Evolutionary conservation across 2,888 invertebrate species (phyloP).

Genomic region (Cinara cedri): DNA sequence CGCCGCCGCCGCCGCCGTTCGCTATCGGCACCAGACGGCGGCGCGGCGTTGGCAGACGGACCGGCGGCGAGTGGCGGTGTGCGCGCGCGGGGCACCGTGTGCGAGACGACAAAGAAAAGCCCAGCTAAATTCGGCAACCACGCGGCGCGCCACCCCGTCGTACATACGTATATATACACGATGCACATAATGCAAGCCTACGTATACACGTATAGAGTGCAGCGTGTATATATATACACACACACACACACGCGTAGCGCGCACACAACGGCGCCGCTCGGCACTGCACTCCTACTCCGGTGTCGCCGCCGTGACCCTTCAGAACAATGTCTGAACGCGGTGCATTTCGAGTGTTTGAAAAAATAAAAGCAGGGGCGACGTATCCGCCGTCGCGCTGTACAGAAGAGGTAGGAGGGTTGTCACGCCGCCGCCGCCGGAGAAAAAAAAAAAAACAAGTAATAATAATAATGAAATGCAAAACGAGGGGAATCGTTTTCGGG

Average conservation of each 20-base stretch:
- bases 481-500: constrained; percentile 7
- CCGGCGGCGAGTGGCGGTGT: neutral
- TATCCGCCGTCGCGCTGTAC: neutral
- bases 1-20: constrained; percentile 6
- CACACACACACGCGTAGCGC: too few species aligned
- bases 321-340: constrained; percentile 27
- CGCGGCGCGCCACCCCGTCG: constrained; percentile 44
- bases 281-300: neutral
- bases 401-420: neutral
- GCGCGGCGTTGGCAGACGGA: neutral
- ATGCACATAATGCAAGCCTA: neutral
- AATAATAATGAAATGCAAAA: too few species aligned
- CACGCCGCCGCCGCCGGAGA: neutral
- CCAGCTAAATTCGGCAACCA: constrained; percentile 55
- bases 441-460: too few species aligned
- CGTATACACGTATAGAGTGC: neutral
- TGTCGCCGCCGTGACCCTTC: constrained; percentile 18
- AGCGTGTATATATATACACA: neutral
- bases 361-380: neutral
- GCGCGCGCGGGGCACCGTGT: constrained; percentile 6
- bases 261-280: too few species aligned
- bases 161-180: neutral
- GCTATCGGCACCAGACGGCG: constrained; percentile 53
- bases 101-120: constrained; percentile 56
- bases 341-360: neutral